Evolutionary conservation across 2,888 invertebrate genomes (phyloP), one percentile per base, ranked within the genome.

Genomic region (Iselma pallidipennis): DNA sequence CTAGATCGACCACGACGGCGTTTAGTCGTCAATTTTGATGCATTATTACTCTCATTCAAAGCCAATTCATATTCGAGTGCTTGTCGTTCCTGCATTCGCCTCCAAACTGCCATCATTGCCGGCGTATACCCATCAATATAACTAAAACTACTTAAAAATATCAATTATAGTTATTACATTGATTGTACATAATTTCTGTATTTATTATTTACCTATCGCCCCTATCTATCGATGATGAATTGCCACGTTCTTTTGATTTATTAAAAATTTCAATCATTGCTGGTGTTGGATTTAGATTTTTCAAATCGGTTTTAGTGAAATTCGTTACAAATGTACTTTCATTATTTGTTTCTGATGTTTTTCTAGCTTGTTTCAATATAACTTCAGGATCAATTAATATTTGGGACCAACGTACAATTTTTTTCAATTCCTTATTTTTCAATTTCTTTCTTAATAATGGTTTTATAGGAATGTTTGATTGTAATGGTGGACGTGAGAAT

Each of bases 211-310:
- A 80, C 79, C 69, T 67, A 57, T 81, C 79, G 3, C 68, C 68
- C 48, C 74, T 74, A 61, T 72, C 66, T 33, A 63, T 69, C n/a
- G 78, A 75, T 6, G 76, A 77, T 14, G 80, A 81, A 0, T 82
- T 81, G 0, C 59, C 57, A 74, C 85, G 86, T 59, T 87, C 88
- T 69, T 85, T 86, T 71, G 86, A 87, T 73, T 83, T 86, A 37
- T 86, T 84, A 57, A 88, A 81, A 0, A 91, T 86, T 67, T 88
- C 87, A 65, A 87, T 82, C 91, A 91, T 91, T 1, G 90, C 90
- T 50, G 88, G 87, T 1, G 91, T 91, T 0, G 90, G 90, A 72
- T 87, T 87, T 58, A 85, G 68, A n/a, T 78, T 77, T 54, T 81
- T 77, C 53, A 88, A 77, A 69, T 82, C 74, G 80, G 87, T 76